Conservation (phyloP, 2,888 invertebrate species). For the Zele albiditarsus region DNA sequence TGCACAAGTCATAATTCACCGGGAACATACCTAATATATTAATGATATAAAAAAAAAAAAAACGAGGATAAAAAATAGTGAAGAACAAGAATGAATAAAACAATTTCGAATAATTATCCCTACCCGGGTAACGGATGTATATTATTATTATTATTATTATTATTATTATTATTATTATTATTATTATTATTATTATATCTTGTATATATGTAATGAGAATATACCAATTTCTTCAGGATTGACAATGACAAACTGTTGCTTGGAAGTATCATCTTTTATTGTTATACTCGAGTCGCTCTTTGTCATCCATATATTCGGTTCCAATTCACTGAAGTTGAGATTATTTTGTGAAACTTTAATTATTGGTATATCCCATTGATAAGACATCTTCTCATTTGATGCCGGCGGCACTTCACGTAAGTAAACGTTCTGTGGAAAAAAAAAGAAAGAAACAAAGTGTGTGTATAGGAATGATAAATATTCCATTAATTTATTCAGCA, state of each 20-base stretch:
- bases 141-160: slow-evolving; percentile 10
- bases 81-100: slow-evolving; percentile 14
- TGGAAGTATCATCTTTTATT: slow-evolving; percentile 75
- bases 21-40: slow-evolving; percentile 81
- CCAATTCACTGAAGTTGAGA: slow-evolving; percentile 77
- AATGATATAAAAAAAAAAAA: not conserved
- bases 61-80: not conserved
- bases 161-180: not conserved
- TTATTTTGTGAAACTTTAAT: slow-evolving; percentile 77
- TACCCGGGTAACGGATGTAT: not conserved
- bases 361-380: slow-evolving; percentile 85
- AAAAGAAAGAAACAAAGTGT: slow-evolving; percentile 20
- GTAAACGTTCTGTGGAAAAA: slow-evolving; percentile 48
- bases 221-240: slow-evolving; percentile 89
- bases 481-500: not conserved
- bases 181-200: not conserved
- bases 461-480: not conserved
- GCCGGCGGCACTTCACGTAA: slow-evolving; percentile 73
- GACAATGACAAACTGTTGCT: slow-evolving; percentile 82
- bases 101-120: not conserved
- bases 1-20: slow-evolving; percentile 85
- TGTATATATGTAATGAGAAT: slow-evolving; percentile 46
- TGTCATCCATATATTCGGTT: slow-evolving; percentile 79
- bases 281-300: slow-evolving; percentile 73
- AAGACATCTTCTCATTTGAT: slow-evolving; percentile 77